These are phyloP conservation scores for Homarus gammarus DNA, from an alignment of 2,888 invertebrate species.

Conservation along the genomic window DNA sequence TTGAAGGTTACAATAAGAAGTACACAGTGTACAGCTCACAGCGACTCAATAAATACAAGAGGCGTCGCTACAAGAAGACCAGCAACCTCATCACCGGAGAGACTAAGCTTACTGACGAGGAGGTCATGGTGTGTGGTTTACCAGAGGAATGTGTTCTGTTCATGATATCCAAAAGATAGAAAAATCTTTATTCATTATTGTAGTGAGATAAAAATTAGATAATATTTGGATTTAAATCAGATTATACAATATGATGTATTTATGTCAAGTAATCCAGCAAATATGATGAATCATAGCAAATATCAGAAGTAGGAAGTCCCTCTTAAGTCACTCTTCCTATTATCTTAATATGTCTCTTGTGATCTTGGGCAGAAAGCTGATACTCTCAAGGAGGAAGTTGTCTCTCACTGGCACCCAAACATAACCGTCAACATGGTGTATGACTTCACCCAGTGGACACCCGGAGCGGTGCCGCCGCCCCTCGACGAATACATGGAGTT, in stretches of 20 bases:
- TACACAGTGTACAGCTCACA: conserved; percentile 87
- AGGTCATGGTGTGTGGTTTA: conserved; percentile 83
- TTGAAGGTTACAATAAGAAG: conserved; percentile 84
- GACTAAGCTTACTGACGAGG: conserved; percentile 87
- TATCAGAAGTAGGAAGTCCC: no score
- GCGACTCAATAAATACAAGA: conserved; percentile 94
- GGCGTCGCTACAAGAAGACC: conserved; percentile 90
- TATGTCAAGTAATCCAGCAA: no score
- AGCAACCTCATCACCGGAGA: conserved; percentile 97
- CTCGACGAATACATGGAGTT: conserved; percentile 95
- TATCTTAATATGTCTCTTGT: no score
- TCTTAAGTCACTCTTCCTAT: no score
- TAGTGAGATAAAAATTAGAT: no score
- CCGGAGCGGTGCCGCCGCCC: conserved; percentile 93
- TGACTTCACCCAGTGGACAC: conserved; percentile 97
- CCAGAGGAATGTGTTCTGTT: background rate
- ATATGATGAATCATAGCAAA: no score
- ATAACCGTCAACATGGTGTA: conserved; percentile 96
- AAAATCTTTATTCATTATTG: no score
- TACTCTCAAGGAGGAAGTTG: conserved; percentile 89
- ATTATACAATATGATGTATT: no score
- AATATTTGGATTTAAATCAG: no score
- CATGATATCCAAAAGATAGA: no score
- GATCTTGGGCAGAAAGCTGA: conserved; percentile 84
- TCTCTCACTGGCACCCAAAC: conserved; percentile 99